These are phyloP conservation scores for Eumeta japonica DNA, from an alignment of 1,140 invertebrate species.

Conservation along the genomic window DNA sequence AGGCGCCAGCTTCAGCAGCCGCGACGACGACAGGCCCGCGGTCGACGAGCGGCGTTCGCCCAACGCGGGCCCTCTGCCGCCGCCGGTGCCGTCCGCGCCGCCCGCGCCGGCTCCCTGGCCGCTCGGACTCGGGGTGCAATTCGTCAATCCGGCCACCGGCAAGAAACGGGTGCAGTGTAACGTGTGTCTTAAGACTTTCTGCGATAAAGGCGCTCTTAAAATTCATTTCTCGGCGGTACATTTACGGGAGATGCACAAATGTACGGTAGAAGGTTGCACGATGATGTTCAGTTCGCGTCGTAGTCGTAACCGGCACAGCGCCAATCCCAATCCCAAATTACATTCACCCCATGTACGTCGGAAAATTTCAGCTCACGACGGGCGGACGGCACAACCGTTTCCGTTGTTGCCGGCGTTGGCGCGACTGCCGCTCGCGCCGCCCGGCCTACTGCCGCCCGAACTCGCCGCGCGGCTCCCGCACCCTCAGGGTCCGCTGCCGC, in stretches of 20 bases:
- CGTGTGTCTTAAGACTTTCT: slow-evolving; percentile 98
- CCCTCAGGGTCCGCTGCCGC: slow-evolving; percentile 62
- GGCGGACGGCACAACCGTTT: slow-evolving; percentile 83
- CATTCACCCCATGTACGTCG: slow-evolving; percentile 91
- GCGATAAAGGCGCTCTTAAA: slow-evolving; percentile 98
- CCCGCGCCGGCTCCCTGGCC: slow-evolving; percentile 62
- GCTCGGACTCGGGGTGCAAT: slow-evolving; percentile 81
- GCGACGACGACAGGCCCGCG: slow-evolving; percentile 34
- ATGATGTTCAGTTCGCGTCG: slow-evolving; percentile 78
- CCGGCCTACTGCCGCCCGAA: slow-evolving; percentile 45
- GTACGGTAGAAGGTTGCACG: slow-evolving; percentile 76
- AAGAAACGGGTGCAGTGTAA: slow-evolving; percentile 98
- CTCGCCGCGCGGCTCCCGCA: slow-evolving; percentile 60
- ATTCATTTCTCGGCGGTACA: slow-evolving; percentile 99
- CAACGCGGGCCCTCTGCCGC: slow-evolving; percentile 22
- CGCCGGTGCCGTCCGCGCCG: slow-evolving; percentile 37
- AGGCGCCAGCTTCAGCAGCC: slow-evolving; percentile 52
- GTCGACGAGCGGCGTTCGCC: slow-evolving; percentile 40
- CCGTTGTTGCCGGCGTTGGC: slow-evolving; percentile 66
- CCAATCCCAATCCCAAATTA: slow-evolving; percentile 97
- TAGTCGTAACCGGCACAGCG: slow-evolving; percentile 78
- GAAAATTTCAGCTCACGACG: slow-evolving; percentile 91
- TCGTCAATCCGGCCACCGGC: slow-evolving; percentile 87
- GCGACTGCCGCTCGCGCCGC: slow-evolving; percentile 44
- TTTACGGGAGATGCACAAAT: slow-evolving; percentile 73